Evolutionary conservation across 2,113 vertebrate genomes (phyloP).

Genomic region (Phalacrocorax pelagicus): DNA sequence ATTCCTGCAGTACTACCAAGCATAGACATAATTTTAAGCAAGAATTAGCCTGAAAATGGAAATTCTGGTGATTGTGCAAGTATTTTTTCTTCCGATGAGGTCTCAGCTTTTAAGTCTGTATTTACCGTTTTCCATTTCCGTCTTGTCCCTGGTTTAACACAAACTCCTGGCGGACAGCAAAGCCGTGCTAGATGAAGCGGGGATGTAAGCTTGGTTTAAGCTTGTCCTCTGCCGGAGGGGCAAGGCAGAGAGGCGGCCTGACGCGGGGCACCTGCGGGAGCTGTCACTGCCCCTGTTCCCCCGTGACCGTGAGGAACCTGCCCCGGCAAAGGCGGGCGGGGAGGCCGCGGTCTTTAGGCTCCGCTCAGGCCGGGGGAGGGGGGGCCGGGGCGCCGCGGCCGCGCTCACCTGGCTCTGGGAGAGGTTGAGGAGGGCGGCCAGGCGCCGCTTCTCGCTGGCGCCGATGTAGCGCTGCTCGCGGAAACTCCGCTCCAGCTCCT

Average conservation of each 20-base stretch:
- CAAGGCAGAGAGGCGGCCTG: not conserved
- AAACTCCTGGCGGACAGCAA: fast-evolving
- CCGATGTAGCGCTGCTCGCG: constrained; percentile 81
- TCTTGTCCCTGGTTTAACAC: fast-evolving
- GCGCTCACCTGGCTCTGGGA: constrained; percentile 81
- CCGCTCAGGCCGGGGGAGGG: fast-evolving
- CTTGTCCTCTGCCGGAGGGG: not conserved
- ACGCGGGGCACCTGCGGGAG: not conserved
- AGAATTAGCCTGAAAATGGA: not conserved
- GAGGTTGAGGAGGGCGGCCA: constrained; percentile 77
- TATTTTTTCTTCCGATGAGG: not conserved
- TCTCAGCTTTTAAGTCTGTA: not conserved
- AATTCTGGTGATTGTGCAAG: not conserved
- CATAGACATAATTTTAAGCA: not conserved
- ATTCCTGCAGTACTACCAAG: no score
- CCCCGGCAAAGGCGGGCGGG: fast-evolving
- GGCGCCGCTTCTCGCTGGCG: constrained; percentile 75
- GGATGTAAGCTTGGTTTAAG: fast-evolving
- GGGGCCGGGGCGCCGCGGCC: not conserved
- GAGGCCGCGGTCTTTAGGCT: not conserved
- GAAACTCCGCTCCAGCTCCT: constrained; percentile 84
- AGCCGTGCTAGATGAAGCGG: fast-evolving
- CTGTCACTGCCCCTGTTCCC: not conserved
- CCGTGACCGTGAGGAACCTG: fast-evolving
- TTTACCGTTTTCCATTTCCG: fast-evolving